phyloP scores from a whole-genome alignment of 2,888 invertebrate genomes.

The Tigriopus californicus region DNA sequence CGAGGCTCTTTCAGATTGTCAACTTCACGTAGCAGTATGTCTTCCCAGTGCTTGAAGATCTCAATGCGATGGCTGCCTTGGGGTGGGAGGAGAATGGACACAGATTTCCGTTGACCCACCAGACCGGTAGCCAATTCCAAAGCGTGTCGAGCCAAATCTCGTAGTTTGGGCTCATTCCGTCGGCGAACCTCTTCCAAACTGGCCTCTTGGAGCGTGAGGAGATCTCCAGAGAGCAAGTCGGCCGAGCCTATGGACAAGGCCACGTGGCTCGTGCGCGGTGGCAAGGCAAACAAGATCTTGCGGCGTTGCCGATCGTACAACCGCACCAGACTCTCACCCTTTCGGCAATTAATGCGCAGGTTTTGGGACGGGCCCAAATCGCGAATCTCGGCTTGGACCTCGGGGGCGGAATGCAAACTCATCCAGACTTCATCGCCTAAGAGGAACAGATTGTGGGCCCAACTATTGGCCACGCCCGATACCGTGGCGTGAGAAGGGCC shows the following conservation, averaged over 20 bases:
- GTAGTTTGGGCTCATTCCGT: background rate
- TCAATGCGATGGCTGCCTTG: background rate
- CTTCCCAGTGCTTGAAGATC: background rate
- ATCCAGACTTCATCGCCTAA: no score
- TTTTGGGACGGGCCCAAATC: no score
- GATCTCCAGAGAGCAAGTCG: background rate
- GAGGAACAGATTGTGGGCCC: no score
- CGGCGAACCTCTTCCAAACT: background rate
- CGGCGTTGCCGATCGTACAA: no score
- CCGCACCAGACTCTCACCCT: no score
- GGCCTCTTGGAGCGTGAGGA: background rate
- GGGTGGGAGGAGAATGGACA: background rate
- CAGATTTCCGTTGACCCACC: background rate
- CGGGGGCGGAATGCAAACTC: no score
- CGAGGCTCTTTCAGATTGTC: background rate
- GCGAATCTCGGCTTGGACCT: no score
- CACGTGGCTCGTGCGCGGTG: background rate
- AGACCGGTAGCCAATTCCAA: background rate
- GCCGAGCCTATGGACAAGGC: background rate
- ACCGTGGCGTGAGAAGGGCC: no score
- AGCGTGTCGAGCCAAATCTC: background rate
- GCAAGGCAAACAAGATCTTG: background rate
- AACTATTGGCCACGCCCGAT: no score
- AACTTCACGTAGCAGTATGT: background rate
- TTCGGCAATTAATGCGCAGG: no score